These are phyloP conservation scores for Nemapogon koenigi DNA, from an alignment of 2,888 invertebrate species.

Conservation along the genomic window DNA sequence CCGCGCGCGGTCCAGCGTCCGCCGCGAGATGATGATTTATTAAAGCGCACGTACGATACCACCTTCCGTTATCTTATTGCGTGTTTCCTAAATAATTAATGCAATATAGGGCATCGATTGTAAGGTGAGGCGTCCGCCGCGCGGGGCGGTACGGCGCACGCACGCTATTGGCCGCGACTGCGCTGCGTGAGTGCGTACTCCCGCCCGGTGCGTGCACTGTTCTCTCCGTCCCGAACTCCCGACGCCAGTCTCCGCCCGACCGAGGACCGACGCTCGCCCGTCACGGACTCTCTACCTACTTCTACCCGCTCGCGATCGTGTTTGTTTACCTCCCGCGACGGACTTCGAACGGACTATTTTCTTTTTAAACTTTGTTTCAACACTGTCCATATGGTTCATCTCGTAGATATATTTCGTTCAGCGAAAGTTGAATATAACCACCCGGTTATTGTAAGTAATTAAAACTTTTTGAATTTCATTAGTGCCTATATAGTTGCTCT, in stretches of 20 bases:
- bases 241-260: constrained; percentile 14
- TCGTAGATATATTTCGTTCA: constrained; percentile 81
- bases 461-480: constrained; percentile 1
- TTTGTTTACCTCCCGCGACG: constrained; percentile 3
- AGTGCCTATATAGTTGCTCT: too few species aligned
- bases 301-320: constrained; percentile 28
- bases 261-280: constrained; percentile 29
- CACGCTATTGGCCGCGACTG: constrained; percentile 56
- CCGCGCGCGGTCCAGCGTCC: background rate
- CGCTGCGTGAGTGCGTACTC: constrained; percentile 61
- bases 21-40: constrained; percentile 38
- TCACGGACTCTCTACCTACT: constrained; percentile 31
- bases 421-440: constrained; percentile 78
- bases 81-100: constrained; percentile 68
- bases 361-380: constrained; percentile 9
- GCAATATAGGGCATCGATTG: constrained; percentile 67
- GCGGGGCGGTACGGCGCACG: constrained; percentile 57
- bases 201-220: constrained; percentile 40
- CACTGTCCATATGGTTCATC: constrained; percentile 82
- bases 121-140: constrained; percentile 55
- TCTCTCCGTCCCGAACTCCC: constrained; percentile 31
- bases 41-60: constrained; percentile 52
- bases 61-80: constrained; percentile 65
- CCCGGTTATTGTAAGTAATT: constrained; percentile 75
- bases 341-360: constrained; percentile 3